phyloP scores from a whole-genome alignment of 2,113 vertebrate species.

The Tapirus terrestris region DNA sequence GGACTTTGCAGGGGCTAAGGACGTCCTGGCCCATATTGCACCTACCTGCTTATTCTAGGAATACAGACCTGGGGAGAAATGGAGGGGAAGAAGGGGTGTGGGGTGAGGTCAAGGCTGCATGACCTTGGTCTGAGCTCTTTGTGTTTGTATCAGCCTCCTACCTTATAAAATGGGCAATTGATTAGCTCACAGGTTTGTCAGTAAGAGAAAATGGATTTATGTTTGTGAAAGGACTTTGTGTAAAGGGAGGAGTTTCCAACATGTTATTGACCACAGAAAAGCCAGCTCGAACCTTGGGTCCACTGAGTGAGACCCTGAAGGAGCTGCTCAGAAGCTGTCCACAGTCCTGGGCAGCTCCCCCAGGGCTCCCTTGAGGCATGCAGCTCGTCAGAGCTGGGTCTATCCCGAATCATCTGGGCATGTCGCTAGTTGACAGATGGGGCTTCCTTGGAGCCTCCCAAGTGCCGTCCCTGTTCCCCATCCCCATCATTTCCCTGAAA shows the following conservation, averaged over 20 bases:
- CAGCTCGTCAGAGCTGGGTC: background rate
- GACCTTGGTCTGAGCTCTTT: background rate
- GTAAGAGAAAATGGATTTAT: background rate
- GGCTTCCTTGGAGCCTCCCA: background rate
- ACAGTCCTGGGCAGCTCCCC: background rate
- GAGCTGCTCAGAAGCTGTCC: background rate
- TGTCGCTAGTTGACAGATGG: background rate
- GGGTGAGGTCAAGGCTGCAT: background rate
- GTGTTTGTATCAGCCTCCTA: background rate
- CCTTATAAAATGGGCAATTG: background rate
- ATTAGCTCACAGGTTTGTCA: background rate
- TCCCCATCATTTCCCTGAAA: background rate
- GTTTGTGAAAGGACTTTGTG: background rate
- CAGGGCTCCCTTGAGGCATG: background rate
- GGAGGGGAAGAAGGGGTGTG: background rate
- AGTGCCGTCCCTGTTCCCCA: background rate
- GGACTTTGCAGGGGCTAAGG: background rate
- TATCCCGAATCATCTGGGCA: background rate
- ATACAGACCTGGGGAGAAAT: background rate
- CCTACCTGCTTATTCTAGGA: background rate
- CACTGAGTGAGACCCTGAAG: background rate
- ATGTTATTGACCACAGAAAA: background rate
- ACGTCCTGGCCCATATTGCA: background rate
- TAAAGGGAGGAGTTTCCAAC: background rate
- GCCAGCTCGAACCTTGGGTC: background rate